Conservation (phyloP, 2,797 vertebrate species). For the Tiaroga cobitis region DNA sequence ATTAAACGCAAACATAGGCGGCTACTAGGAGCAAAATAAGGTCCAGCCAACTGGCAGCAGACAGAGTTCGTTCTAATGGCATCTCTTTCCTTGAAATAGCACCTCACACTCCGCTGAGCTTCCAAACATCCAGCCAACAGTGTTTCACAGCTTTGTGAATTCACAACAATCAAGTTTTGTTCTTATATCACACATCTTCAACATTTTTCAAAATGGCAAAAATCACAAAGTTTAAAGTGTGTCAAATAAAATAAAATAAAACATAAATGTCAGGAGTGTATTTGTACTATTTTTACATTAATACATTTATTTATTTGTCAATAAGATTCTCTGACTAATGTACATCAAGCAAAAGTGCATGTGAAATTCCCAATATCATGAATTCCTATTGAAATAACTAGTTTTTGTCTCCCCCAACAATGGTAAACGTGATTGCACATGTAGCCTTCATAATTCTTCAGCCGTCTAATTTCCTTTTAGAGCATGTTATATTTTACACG, state of each 20-base stretch:
- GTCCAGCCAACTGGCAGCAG: constrained; percentile 68
- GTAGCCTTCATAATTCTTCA: not conserved
- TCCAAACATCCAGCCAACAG: constrained; percentile 41
- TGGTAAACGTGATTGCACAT: not conserved
- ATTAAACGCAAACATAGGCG: constrained; percentile 72
- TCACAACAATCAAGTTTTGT: not conserved
- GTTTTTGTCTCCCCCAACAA: not conserved
- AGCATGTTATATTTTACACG: constrained; percentile 25
- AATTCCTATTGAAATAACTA: not conserved
- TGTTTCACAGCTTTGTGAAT: not conserved
- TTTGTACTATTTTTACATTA: not conserved
- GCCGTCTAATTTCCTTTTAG: not conserved
- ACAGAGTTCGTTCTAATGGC: constrained; percentile 42
- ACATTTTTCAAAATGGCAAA: not conserved
- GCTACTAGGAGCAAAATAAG: constrained; percentile 75
- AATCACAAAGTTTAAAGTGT: not conserved
- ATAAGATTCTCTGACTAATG: no score
- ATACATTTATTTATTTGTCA: no score
- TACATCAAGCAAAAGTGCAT: not conserved
- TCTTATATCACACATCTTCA: not conserved
- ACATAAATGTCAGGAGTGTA: not conserved
- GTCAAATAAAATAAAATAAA: not conserved
- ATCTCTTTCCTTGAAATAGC: constrained; percentile 19
- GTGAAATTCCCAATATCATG: not conserved
- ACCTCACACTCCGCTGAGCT: not conserved